Evolutionary conservation across 2,113 vertebrate species (phyloP).

Genomic region (Erythrocercus mccallii): DNA sequence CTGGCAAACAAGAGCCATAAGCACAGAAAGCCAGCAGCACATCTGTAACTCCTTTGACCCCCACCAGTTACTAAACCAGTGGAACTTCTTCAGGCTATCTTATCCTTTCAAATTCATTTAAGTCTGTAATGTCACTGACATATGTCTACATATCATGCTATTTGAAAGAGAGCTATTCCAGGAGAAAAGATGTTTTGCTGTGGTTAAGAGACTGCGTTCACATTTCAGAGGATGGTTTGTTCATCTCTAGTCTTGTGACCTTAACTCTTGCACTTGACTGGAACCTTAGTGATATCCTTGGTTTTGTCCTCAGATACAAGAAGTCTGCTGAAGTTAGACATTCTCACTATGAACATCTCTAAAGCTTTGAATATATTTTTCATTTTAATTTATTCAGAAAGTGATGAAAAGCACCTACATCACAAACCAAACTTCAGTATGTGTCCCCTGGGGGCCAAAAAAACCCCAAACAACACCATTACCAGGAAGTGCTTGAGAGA

Average conservation of each 20-base stretch:
- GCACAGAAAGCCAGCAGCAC: background rate
- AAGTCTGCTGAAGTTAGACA: background rate
- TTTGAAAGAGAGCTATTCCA: background rate
- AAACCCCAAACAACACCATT: too few relatives aligned
- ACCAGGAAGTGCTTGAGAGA: background rate
- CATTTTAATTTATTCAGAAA: background rate
- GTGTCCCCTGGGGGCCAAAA: too few relatives aligned
- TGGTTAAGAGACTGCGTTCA: background rate
- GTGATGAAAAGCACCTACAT: background rate
- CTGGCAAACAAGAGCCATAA: background rate
- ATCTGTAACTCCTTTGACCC: conserved; percentile 32
- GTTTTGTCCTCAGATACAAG: background rate
- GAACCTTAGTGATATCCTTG: background rate
- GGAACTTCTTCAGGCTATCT: conserved; percentile 10
- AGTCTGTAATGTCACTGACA: conserved; percentile 41
- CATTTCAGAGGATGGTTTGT: background rate
- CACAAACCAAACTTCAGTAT: background rate
- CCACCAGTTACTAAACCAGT: conserved; percentile 36
- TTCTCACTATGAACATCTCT: background rate
- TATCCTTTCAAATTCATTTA: conserved; percentile 39
- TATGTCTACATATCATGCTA: conserved; percentile 32
- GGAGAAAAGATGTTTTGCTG: background rate
- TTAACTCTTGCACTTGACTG: background rate
- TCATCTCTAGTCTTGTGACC: background rate
- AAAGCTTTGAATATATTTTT: background rate